Conservation (phyloP, 2,113 vertebrate species). For the Gavialis gangeticus region DNA sequence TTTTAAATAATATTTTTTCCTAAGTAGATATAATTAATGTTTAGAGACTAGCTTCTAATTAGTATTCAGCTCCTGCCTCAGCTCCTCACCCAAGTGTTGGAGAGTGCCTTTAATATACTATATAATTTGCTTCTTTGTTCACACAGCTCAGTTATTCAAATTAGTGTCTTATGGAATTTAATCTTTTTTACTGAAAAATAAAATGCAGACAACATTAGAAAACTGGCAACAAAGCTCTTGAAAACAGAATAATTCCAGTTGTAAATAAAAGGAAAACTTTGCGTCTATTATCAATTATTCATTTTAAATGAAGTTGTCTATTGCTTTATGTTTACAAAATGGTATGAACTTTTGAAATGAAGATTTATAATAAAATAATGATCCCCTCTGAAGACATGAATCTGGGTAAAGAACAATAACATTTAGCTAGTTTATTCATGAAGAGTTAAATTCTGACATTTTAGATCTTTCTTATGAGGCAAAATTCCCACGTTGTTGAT, state of each 20-base stretch:
- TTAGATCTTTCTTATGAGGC: neutral
- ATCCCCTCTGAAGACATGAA: conserved; percentile 23
- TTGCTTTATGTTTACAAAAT: neutral
- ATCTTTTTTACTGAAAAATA: conserved; percentile 42
- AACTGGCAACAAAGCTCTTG: neutral
- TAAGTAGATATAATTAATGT: conserved; percentile 43
- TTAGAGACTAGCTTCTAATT: conserved; percentile 64
- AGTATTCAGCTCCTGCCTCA: conserved; percentile 56
- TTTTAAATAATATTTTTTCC: conserved; percentile 41
- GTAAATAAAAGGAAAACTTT: conserved; percentile 46
- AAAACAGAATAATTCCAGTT: conserved; percentile 31
- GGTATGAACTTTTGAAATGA: conserved; percentile 15
- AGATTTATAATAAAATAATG: neutral
- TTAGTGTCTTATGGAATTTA: conserved; percentile 50
- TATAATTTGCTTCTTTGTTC: conserved; percentile 70
- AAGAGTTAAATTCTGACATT: conserved; percentile 9
- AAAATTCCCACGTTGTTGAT: neutral
- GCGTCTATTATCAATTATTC: conserved; percentile 14
- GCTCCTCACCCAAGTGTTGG: conserved; percentile 63
- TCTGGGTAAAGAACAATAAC: conserved; percentile 32
- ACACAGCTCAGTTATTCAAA: conserved; percentile 47
- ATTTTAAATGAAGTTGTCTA: conserved; percentile 26
- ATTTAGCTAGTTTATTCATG: conserved; percentile 32
- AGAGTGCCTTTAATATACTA: conserved; percentile 54
- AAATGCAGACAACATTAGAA: neutral